Conservation (phyloP, 2,113 vertebrate genomes). For the Indicator maculatus region DNA sequence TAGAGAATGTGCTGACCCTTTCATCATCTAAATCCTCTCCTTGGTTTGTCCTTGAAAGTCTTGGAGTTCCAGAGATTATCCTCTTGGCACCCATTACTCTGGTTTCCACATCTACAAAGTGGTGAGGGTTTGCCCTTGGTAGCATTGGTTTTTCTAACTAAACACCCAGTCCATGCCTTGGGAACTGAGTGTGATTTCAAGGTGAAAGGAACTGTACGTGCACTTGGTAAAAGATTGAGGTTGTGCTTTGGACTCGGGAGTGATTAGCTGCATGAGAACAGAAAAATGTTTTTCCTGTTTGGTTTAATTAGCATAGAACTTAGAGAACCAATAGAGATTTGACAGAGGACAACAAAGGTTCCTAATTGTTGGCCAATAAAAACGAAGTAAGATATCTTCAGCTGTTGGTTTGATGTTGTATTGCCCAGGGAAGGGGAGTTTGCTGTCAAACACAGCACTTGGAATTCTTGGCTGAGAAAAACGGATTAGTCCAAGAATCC, state of each 20-base stretch:
- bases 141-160: background rate
- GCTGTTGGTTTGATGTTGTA: background rate
- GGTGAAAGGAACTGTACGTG: background rate
- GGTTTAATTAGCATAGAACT: conserved; percentile 44
- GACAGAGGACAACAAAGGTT: conserved; percentile 47
- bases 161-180: background rate
- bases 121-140: background rate
- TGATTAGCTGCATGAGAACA: conserved; percentile 20
- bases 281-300: conserved; percentile 59
- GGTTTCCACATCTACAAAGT: background rate
- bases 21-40: background rate
- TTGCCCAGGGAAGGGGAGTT: background rate
- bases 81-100: background rate
- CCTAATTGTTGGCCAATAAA: conserved; percentile 38
- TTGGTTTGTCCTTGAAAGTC: background rate
- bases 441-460: background rate
- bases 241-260: conserved; percentile 20
- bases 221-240: background rate
- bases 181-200: background rate
- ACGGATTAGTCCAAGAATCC: background rate
- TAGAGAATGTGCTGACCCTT: background rate
- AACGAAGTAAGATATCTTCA: conserved; percentile 4
- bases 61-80: background rate
- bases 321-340: background rate
- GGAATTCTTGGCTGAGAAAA: conserved; percentile 19